phyloP scores from a whole-genome alignment of 2,113 vertebrate genomes.

The Sinosuthora webbiana region DNA sequence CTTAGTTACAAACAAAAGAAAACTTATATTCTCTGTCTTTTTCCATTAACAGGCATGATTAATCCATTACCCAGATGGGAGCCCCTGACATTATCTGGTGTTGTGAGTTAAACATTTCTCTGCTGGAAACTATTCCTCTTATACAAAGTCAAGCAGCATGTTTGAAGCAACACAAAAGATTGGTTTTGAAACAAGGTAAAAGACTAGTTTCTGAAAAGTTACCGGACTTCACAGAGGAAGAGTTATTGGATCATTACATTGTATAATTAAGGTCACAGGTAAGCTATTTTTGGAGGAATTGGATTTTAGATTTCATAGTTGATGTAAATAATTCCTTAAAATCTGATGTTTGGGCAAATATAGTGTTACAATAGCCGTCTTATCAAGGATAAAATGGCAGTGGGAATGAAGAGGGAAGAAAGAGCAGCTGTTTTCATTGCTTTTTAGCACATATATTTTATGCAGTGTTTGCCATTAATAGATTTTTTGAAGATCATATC shows the following conservation, averaged over 20 bases:
- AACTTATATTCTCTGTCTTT: not conserved
- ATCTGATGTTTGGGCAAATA: not conserved
- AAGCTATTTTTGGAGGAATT: not conserved
- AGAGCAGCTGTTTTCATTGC: not conserved
- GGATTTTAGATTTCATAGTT: not conserved
- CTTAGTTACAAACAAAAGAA: not conserved
- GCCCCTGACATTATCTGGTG: slow-evolving; percentile 66
- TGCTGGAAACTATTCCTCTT: slow-evolving; percentile 70
- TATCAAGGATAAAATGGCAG: not conserved
- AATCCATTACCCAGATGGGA: slow-evolving; percentile 76
- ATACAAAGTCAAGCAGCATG: slow-evolving; percentile 73
- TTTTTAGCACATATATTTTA: not conserved
- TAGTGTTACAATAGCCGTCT: not conserved
- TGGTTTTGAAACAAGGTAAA: slow-evolving; percentile 41
- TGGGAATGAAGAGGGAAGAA: not conserved
- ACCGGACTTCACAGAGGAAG: not conserved
- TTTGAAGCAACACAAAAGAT: slow-evolving; percentile 44
- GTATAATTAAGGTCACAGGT: not conserved
- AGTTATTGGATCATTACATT: not conserved
- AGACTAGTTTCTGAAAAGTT: not conserved
- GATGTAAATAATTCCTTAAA: not conserved
- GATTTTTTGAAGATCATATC: not conserved
- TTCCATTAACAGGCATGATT: slow-evolving; percentile 58
- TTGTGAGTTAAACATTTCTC: slow-evolving; percentile 78
- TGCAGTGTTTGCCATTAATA: not conserved